Conservation (phyloP, 1,140 invertebrate species). For the Drosophila sproati region DNA sequence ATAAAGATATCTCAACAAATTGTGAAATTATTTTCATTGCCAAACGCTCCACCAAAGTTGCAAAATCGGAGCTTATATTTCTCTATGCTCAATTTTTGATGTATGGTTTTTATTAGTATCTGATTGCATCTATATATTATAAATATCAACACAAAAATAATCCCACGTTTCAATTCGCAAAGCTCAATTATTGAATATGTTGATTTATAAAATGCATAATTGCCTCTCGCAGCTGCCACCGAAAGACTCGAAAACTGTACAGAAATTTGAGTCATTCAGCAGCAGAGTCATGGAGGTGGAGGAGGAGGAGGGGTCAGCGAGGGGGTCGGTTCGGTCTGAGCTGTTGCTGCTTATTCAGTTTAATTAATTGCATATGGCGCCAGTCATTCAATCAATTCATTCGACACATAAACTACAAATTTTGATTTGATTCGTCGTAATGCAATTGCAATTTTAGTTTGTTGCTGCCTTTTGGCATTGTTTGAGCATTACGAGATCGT, state of each 20-base stretch:
- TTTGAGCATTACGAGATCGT: constrained; percentile 46
- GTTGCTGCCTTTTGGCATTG: constrained; percentile 28
- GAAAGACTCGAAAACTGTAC: background rate
- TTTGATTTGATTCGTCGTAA: background rate
- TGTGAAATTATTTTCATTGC: too few species aligned
- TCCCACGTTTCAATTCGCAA: constrained; percentile 6
- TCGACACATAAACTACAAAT: constrained; percentile 1
- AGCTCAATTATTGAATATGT: background rate
- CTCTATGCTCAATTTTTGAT: background rate
- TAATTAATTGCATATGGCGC: constrained; percentile 46
- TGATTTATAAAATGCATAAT: constrained; percentile 22
- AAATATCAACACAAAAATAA: background rate
- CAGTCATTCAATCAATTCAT: constrained; percentile 37
- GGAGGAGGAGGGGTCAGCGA: background rate
- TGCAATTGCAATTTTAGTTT: constrained; percentile 33
- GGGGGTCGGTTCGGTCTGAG: background rate
- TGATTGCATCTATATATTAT: background rate
- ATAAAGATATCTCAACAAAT: too few species aligned
- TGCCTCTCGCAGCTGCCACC: constrained; percentile 1
- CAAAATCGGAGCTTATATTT: background rate
- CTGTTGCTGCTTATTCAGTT: constrained; percentile 42
- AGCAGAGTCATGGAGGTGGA: background rate
- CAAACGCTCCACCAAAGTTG: too few species aligned
- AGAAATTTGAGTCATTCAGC: constrained; percentile 33
- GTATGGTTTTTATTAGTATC: background rate